These are phyloP conservation scores for Phylloscopus trochilus DNA, from an alignment of 2,113 vertebrate species.

Conservation along the genomic window DNA sequence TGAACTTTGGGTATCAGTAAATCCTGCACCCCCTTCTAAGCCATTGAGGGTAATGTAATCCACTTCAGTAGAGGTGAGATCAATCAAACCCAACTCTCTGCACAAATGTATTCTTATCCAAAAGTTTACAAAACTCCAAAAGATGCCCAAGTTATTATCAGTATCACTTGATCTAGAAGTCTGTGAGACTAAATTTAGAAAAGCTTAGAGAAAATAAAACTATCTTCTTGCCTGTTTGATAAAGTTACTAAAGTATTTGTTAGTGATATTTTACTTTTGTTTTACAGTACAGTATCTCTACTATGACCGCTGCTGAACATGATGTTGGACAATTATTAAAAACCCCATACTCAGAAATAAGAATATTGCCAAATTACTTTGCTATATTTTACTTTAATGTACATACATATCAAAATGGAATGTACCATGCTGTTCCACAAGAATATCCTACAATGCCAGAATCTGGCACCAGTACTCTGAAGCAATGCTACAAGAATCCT, in stretches of 20 bases:
- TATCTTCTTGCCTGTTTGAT: background rate
- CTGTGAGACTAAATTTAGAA: background rate
- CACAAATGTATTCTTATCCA: background rate
- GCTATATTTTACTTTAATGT: background rate
- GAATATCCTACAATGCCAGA: background rate
- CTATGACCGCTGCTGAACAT: background rate
- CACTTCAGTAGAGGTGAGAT: background rate
- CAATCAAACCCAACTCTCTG: background rate
- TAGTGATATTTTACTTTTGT: background rate
- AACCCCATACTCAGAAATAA: background rate
- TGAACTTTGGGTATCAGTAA: background rate
- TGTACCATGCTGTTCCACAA: background rate
- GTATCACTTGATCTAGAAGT: background rate
- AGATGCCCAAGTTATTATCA: background rate
- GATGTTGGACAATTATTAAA: background rate
- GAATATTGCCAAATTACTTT: background rate
- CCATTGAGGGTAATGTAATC: background rate
- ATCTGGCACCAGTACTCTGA: background rate
- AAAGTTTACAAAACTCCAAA: background rate
- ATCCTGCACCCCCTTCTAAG: background rate
- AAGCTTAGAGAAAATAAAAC: background rate
- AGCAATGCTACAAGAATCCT: background rate
- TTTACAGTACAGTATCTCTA: background rate
- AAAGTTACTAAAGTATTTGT: background rate
- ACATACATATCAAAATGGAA: background rate